Conservation (phyloP, 1,140 invertebrate species). For the Teleogryllus occipitalis region DNA sequence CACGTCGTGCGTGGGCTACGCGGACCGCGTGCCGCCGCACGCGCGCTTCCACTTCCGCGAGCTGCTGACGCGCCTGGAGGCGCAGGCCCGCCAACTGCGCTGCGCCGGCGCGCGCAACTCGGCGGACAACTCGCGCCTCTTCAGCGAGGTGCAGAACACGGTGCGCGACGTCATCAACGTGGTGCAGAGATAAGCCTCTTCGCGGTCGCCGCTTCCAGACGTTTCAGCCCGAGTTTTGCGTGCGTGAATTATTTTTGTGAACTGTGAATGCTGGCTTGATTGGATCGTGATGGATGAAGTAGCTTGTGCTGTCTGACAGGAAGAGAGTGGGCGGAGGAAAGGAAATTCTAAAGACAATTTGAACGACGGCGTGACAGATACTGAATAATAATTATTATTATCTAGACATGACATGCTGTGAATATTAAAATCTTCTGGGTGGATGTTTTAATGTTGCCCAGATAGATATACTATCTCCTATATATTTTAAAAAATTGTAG, state of each 20-base stretch:
- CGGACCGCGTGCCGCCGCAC: slow-evolving; percentile 69
- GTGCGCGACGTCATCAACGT: slow-evolving; percentile 73
- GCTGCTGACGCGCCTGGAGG: slow-evolving; percentile 69
- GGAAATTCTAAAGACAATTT: neutral
- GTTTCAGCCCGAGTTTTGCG: too few relatives aligned
- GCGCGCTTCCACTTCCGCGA: slow-evolving; percentile 84
- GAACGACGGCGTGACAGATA: neutral
- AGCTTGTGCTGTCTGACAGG: neutral
- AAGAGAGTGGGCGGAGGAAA: neutral
- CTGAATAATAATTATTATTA: too few relatives aligned
- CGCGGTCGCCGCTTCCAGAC: neutral
- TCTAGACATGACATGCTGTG: too few relatives aligned
- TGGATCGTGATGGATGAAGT: too few relatives aligned
- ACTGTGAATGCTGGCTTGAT: too few relatives aligned
- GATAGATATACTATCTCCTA: neutral
- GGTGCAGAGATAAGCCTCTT: slow-evolving; percentile 58
- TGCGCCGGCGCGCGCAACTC: slow-evolving; percentile 59
- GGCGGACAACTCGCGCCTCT: slow-evolving; percentile 52
- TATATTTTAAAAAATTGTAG: neutral
- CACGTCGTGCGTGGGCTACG: slow-evolving; percentile 62
- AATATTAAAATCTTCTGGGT: too few relatives aligned
- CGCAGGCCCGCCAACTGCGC: slow-evolving; percentile 64
- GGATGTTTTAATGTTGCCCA: too few relatives aligned
- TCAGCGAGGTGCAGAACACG: slow-evolving; percentile 67
- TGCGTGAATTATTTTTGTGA: too few relatives aligned